Evolutionary conservation across 1,140 invertebrate genomes (phyloP).

Genomic region (Temnothorax curvispinosus): DNA sequence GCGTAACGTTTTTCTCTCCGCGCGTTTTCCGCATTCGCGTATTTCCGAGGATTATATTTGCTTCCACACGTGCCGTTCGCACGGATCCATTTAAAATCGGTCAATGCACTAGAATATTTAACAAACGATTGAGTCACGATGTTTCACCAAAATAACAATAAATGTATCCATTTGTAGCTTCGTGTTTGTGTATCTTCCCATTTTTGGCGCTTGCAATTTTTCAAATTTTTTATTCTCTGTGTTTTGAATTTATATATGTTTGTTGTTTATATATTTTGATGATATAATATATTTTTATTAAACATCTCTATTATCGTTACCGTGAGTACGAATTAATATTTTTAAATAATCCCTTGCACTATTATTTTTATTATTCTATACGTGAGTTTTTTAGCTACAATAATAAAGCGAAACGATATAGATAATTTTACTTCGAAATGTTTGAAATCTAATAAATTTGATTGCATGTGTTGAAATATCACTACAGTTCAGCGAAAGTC

Average conservation of each 20-base stretch:
- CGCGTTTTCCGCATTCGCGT: not conserved
- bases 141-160: conserved; percentile 2
- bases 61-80: not conserved
- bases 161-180: not conserved
- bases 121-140: conserved; percentile 14
- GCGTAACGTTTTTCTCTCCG: not conserved
- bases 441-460: conserved; percentile 11
- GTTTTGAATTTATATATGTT: not conserved
- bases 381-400: not conserved
- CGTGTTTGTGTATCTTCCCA: not conserved
- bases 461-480: conserved; percentile 21
- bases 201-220: not conserved
- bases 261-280: not conserved
- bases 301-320: not conserved
- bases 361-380: not conserved
- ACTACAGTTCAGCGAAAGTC: not conserved
- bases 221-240: not conserved
- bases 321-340: not conserved
- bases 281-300: not conserved
- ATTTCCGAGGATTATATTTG: conserved; percentile 56
- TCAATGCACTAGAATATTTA: conserved; percentile 19
- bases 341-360: not conserved
- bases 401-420: conserved; percentile 7
- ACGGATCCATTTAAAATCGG: conserved; percentile 11
- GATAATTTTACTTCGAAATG: not conserved